Evolutionary conservation across 2,888 invertebrate species (phyloP).

Genomic region (Ophraella communa): DNA sequence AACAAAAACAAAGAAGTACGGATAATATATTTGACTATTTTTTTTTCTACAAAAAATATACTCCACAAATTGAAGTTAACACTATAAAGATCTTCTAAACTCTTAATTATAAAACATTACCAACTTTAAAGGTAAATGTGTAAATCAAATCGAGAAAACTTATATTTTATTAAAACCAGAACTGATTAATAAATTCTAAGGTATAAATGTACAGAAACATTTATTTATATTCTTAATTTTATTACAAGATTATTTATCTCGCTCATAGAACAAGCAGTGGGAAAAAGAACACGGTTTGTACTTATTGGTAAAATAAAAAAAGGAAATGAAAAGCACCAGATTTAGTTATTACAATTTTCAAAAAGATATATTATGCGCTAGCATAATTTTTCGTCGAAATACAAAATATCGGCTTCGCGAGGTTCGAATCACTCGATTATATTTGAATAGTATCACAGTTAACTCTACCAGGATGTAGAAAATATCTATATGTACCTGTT

Average conservation of each 20-base stretch:
- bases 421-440: background rate
- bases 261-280: background rate
- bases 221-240: background rate
- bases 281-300: background rate
- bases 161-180: too few relatives aligned
- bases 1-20: too few relatives aligned
- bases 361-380: constrained; percentile 14
- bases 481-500: too few relatives aligned
- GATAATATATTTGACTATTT: too few relatives aligned
- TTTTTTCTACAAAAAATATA: too few relatives aligned
- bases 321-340: constrained; percentile 18
- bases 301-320: background rate
- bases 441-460: constrained; percentile 10
- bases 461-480: background rate
- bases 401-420: background rate
- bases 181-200: too few relatives aligned
- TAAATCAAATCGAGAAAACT: too few relatives aligned
- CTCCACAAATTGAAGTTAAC: too few relatives aligned
- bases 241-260: background rate
- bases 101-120: too few relatives aligned
- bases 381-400: constrained; percentile 7
- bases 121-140: too few relatives aligned
- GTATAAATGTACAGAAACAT: background rate
- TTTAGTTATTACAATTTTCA: constrained; percentile 19
- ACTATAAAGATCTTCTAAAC: too few relatives aligned